Evolutionary conservation across 2,888 invertebrate genomes (phyloP).

Genomic region (Girardia tigrina): DNA sequence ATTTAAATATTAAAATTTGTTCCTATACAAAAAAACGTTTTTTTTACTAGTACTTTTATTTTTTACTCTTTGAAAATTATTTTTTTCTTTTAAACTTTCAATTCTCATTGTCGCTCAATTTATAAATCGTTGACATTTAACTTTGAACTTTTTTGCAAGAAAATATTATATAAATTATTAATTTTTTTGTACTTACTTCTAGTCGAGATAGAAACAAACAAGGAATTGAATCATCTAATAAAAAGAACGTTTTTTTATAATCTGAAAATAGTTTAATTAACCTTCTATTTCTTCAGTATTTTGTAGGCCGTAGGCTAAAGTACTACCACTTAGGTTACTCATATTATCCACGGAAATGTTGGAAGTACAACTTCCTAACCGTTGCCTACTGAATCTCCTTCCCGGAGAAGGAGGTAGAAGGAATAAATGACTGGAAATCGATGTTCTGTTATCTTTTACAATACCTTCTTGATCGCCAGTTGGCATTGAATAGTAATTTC

Average conservation of each 20-base stretch:
- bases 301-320: not conserved
- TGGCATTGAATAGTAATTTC: slow-evolving; percentile 8
- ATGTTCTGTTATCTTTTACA: not conserved
- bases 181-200: too few species aligned
- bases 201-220: slow-evolving; percentile 11
- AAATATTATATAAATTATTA: too few species aligned
- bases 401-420: not conserved
- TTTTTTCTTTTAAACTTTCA: too few species aligned
- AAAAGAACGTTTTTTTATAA: not conserved
- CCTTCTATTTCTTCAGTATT: not conserved
- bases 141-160: too few species aligned
- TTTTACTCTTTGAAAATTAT: too few species aligned
- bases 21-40: too few species aligned
- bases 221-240: slow-evolving; percentile 14
- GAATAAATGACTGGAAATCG: slow-evolving; percentile 8
- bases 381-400: not conserved
- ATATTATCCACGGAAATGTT: slow-evolving; percentile 16
- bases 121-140: too few species aligned
- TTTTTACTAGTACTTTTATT: too few species aligned
- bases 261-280: not conserved
- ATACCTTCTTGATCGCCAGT: not conserved
- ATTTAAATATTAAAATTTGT: too few species aligned
- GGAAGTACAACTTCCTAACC: not conserved
- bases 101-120: too few species aligned
- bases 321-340: slow-evolving; percentile 9